Base-by-base conservation (phyloP, 1,140 invertebrate genomes). In the Drosophila prosaltans region DNA sequence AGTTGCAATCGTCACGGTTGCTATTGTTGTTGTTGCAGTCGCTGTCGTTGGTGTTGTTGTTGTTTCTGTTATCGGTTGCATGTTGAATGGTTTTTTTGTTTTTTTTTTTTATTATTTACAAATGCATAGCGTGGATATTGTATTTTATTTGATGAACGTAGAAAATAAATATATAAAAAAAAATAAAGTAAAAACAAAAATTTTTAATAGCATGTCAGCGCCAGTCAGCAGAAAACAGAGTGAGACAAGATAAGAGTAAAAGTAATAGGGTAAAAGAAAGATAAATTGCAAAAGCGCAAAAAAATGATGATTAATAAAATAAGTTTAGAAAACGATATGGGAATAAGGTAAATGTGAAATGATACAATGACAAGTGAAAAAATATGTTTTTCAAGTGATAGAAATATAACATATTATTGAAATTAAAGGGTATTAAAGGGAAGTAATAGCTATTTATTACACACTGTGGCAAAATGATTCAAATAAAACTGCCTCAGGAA, bases 61-160 rank as follows among this genome's bases (percentile, higher is more conserved):
- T 36, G 32, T 36, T 36, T 83, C 75, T 84, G 71, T 82, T 86
- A 86, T 70, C 70, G 66, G 75, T 88, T 86, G 81, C 82, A 88
- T 88, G 83, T 82, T 82, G 72, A 71, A 81, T 86, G 81, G 81
- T 84, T 16, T 16, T 80, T 70, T 72, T 72, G 36, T 57, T 80
- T 69, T 81, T 80, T 69, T 77, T 64, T 77, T 80, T 72, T 72
- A 83, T 89, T 90, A 89, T 89, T 81, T 89, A 89, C 84, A 89
- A 86, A 81, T 89, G 83, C 74, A 91, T 89, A 75, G 89, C 79
- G 84, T 85, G 80, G 78, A 78, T 83, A 80, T 72, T 58, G 74
- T 75, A 75, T 73, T 80, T 79, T 55, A 70, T 74, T 55, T 59
- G 63, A 81, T 74, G 69, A 74, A 69, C 73, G 66, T 88, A 72